phyloP scores from a whole-genome alignment of 2,797 vertebrate genomes.

The Brachymystax lenok region DNA sequence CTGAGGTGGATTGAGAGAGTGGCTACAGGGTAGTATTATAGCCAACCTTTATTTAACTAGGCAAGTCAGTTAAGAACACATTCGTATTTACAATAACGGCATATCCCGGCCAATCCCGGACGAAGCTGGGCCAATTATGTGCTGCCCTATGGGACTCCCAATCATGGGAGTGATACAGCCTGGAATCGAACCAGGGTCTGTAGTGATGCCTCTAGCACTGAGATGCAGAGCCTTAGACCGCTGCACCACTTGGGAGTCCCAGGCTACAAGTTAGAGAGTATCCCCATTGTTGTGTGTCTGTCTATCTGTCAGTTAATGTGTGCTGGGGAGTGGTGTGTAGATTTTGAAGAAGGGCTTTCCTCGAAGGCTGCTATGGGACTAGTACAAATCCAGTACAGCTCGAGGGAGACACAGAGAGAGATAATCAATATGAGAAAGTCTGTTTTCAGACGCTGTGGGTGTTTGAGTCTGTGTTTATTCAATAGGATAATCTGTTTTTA shows the following conservation, averaged over 20 bases:
- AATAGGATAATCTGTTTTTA: not conserved
- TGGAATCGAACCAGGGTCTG: too few species aligned
- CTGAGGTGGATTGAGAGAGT: not conserved
- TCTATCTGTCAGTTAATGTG: not conserved
- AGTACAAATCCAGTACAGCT: not conserved
- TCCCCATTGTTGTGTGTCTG: not conserved
- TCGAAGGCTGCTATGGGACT: not conserved
- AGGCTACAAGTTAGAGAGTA: not conserved
- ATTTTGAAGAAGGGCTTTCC: not conserved
- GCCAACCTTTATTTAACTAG: too few species aligned
- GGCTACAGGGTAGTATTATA: not conserved
- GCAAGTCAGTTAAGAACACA: too few species aligned
- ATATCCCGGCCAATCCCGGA: too few species aligned
- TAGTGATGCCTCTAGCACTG: too few species aligned
- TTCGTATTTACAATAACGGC: too few species aligned
- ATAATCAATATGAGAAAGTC: not conserved
- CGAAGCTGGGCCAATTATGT: too few species aligned
- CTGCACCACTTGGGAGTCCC: too few species aligned
- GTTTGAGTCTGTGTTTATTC: constrained; percentile 3
- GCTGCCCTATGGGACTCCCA: too few species aligned
- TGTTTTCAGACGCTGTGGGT: not conserved
- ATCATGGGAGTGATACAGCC: too few species aligned
- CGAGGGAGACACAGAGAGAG: not conserved
- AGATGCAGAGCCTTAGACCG: too few species aligned
- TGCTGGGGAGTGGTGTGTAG: not conserved